Evolutionary conservation across 2,113 vertebrate species (phyloP), one percentile per base, ranked within the genome.

Genomic region (Coregonus clupeaformis): DNA sequence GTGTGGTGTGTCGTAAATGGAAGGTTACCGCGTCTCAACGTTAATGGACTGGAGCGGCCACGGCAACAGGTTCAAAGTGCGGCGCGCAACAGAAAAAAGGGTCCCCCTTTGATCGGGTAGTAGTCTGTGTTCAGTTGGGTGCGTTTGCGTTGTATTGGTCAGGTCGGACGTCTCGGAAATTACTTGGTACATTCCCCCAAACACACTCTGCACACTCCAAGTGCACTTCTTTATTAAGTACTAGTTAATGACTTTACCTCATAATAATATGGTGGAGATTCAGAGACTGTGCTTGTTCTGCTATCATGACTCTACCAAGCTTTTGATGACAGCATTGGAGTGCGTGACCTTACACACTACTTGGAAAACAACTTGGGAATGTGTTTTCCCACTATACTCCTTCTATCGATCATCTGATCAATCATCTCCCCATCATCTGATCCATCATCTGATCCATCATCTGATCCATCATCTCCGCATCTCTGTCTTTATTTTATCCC

Each of bases 1-100:
- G 91, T 89, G 87, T 86, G 88, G 87, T 78, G 88, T 88, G 85
- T 88, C 82, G 84, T 85, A 91, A 91, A 89, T 85, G 75, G 77
- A 80, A 45, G 27, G 52, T 82, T 65, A 64, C 85, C 82, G 68
- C 84, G 86, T 76, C 81, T 84, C 75, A 4, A 85, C 55, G 78
- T 89, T 93, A 91, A 92, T 90, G 91, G 89, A 88, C 87, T 87
- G 85, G 68, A 90, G 85, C 76, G 70, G 73, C 76, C 3, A 85
- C 68, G 65, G 82, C 73, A 62, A 79, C 78, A 75, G 79, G 84
- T 89, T 91, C 88, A 89, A 91, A 93, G 88, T 68, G 72, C 36
- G 20, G 76, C 77, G 73, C 16, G 24, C 12, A 13, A 22, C 64
- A 25, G 36, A 68, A 25, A 63, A 64, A 36, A 9, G 9, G 16